Base-by-base conservation (phyloP, 2,797 vertebrate genomes). In the Manis pentadactyla region DNA sequence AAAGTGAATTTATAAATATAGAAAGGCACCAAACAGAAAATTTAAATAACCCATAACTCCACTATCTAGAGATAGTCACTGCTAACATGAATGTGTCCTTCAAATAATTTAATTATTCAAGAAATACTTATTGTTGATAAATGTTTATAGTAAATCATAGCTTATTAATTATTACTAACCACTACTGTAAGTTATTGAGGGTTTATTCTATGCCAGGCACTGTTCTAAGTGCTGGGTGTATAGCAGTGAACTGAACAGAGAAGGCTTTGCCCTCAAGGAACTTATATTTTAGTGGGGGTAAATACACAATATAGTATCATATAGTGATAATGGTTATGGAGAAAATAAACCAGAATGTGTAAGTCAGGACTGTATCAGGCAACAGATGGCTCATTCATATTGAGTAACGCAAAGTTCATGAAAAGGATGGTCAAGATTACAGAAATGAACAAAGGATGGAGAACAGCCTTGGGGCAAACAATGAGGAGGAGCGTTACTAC, bases 61-160 rank as follows among this genome's bases (percentile, higher is more conserved):
- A 61, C 21, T 31, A 71, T 63, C 31, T 85, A 75, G 21, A 92
- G 57, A 51, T 69, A 79, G 63, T 89, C 37, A 64, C 63, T 63
- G 31, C 37, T 59, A 49, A 74, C 31, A n/a, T 75, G 64, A 53
- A 53, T 59, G 5, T 84, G 71, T 51, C 75, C 12, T 88, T 92
- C 59, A 85, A 68, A 63, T 95, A 18, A 87, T 78, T 74, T 93
- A 59, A 39, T 21, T 63, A 69, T 73, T 95, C 29, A 90, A 23
- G 11, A 90, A 61, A 79, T 31, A 88, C 34, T 87, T 93, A 59
- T 18, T 69, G 23, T 81, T 85, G 17, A 69, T 93, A 68, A 66
- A 18, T 96, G 31, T 49, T 75, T 90, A 75, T 63, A 57, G 29
- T 74, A 81, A 79, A 53, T 83, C 92, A 85, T 49, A 85, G 59